A percentile compares a stretch with the other conserved stretches of the same genome.
These are phyloP conservation scores for Pristionchus exspectatus DNA, from an alignment of 2,888 invertebrate genomes.

Conservation along the genomic window DNA sequence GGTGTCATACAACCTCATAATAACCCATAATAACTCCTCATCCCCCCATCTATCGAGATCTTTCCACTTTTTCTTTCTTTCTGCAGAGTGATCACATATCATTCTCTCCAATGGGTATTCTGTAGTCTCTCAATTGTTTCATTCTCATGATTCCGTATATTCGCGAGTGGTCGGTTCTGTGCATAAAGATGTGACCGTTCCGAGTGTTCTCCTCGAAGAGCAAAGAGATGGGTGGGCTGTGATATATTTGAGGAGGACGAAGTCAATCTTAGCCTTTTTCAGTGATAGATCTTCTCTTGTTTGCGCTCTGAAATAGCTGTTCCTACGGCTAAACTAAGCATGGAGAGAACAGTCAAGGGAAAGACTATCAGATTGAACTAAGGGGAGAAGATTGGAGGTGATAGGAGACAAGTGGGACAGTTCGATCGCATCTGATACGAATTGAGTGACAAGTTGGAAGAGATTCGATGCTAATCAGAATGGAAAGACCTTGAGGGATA, in stretches of 20 bases:
- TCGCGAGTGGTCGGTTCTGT: conserved; percentile 29
- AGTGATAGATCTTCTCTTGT: neutral
- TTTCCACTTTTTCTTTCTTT: conserved; percentile 24
- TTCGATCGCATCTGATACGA: neutral
- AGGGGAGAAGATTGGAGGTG: neutral
- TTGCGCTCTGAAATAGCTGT: conserved; percentile 31
- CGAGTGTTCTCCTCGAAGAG: conserved; percentile 14
- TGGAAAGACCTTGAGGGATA: neutral
- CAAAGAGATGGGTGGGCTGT: conserved; percentile 30
- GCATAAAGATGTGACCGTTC: conserved; percentile 43
- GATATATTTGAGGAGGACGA: conserved; percentile 31
- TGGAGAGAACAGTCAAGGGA: neutral
- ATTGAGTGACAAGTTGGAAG: conserved; percentile 21
- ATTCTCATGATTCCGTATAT: neutral
- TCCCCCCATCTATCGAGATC: conserved; percentile 10
- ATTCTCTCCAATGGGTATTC: conserved; percentile 18
- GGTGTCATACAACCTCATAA: conserved; percentile 52
- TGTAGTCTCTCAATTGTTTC: neutral
- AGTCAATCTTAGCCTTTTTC: conserved; percentile 35
- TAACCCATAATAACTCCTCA: conserved; percentile 51
- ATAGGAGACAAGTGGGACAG: conserved; percentile 20
- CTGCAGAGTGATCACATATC: conserved; percentile 7
- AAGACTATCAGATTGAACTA: neutral
- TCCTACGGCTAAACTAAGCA: neutral
- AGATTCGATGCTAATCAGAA: conserved; percentile 15